phyloP scores from a whole-genome alignment of 2,113 vertebrate genomes.

The Tringa solitaria region DNA sequence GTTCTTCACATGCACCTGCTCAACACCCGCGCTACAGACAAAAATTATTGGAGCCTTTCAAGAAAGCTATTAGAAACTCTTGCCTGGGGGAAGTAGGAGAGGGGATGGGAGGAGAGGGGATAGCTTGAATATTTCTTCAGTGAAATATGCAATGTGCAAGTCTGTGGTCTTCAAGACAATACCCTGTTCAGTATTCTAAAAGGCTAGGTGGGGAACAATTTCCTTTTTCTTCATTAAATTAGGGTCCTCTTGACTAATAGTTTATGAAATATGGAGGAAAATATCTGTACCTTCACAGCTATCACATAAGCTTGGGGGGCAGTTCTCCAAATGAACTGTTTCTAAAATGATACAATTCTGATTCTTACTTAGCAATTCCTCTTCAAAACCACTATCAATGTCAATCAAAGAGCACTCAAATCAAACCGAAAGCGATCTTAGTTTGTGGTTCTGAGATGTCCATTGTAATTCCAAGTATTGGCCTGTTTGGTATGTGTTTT shows the following conservation, averaged over 20 bases:
- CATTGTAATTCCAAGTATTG: not conserved
- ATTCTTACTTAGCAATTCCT: not conserved
- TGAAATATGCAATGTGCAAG: not conserved
- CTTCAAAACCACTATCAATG: slow-evolving; percentile 6
- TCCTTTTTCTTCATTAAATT: not conserved
- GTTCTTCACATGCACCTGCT: not conserved
- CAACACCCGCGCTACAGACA: not conserved
- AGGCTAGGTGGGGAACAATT: not conserved
- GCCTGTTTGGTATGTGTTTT: not conserved
- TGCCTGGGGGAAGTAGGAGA: not conserved
- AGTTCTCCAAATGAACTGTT: not conserved
- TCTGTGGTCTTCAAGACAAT: not conserved
- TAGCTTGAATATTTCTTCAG: not conserved
- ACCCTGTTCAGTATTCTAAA: not conserved
- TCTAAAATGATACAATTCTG: not conserved
- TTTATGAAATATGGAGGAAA: not conserved
- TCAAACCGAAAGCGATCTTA: not conserved
- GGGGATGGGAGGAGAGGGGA: accelerated
- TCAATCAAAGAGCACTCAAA: not conserved
- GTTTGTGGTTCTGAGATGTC: slow-evolving; percentile 20
- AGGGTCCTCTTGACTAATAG: not conserved
- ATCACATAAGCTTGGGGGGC: not conserved
- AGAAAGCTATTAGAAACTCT: not conserved
- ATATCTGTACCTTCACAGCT: not conserved
- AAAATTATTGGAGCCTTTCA: not conserved